Percentiles rank a stretch among this genome's conserved stretches.
Conservation (phyloP, 2,797 vertebrate genomes). For the Peromyscus nudipes region DNA sequence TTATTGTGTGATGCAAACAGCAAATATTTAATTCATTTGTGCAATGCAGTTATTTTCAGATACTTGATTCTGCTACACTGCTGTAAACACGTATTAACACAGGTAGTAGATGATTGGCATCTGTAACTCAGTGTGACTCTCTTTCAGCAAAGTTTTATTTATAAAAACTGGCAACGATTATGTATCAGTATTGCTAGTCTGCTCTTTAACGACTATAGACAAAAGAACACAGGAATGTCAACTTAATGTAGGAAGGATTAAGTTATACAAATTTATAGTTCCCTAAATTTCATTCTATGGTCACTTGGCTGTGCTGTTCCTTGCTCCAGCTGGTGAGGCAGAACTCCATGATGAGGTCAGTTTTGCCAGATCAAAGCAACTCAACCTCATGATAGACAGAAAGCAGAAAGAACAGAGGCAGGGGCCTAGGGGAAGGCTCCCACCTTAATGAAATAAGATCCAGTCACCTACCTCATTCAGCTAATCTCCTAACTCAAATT, state of each 20-base stretch:
- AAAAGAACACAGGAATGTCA: not conserved
- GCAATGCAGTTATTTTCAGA: not conserved
- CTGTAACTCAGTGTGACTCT: not conserved
- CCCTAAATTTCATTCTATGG: too few relatives aligned
- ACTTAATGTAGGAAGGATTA: not conserved
- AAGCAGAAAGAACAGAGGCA: not conserved
- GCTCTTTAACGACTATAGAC: not conserved
- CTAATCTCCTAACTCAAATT: not conserved
- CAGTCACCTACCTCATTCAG: too few relatives aligned
- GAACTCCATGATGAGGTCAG: too few relatives aligned
- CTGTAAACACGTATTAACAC: not conserved
- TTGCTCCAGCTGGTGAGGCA: not conserved
- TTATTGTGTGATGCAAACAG: not conserved
- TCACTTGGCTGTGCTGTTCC: not conserved
- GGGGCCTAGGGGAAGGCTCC: not conserved
- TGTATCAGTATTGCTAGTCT: not conserved
- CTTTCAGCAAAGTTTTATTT: not conserved
- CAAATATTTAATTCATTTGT: not conserved
- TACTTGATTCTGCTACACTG: not conserved
- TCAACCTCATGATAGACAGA: not conserved
- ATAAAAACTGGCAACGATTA: not conserved
- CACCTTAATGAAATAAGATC: not conserved
- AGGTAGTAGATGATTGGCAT: not conserved
- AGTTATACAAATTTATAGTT: not conserved
- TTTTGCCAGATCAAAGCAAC: too few relatives aligned